Evolutionary conservation across 2,797 vertebrate species (phyloP), one percentile per base, ranked within the genome.

Genomic region (Babyrousa celebensis): DNA sequence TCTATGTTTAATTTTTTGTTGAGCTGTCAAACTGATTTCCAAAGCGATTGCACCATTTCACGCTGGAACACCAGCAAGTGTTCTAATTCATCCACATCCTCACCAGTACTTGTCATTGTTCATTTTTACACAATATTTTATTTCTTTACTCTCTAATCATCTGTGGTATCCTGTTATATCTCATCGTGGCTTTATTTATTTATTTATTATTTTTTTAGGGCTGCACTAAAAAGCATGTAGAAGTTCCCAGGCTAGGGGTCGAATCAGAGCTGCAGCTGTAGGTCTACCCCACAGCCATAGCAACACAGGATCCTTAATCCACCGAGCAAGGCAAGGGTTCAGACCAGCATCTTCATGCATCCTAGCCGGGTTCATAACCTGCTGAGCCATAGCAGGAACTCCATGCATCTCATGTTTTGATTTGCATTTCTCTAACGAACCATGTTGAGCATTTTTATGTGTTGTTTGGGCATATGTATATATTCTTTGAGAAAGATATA

Each of bases 1-100:
- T 85, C 27, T 83, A 63, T 87, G 11, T 94, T 92, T 80, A 87
- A 71, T 12, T 54, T 78, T 80, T 91, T 95, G 43, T 91, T 12
- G 58, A 89, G 91, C 9, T 91, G 23, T 12, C 15, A 43, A 65
- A 56, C 20, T 32, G 58, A 84, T 85, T 77, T 80, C 20, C 56
- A 86, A 91, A 88, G 52, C 82, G 67, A 79, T 48, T 62, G 12
- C 0, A 52, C 11, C 7, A 21, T 82, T 93, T 71, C 85, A 77
- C 43, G 36, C 36, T 36, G 4, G 36, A 36, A 36, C 65, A 74
- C 25, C 60, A 87, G 48, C 63, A 91, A 91, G 6, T 95, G 18
- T 93, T 88, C 68, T 16, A 75, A 27, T 80, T 75, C 79, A 40
- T 71, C 23, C n/a, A 74, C 20, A n/a, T 56, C 32, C 20, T 89